Conservation (phyloP, 2,797 vertebrate species). For the Phaenicophaeus curvirostris region DNA sequence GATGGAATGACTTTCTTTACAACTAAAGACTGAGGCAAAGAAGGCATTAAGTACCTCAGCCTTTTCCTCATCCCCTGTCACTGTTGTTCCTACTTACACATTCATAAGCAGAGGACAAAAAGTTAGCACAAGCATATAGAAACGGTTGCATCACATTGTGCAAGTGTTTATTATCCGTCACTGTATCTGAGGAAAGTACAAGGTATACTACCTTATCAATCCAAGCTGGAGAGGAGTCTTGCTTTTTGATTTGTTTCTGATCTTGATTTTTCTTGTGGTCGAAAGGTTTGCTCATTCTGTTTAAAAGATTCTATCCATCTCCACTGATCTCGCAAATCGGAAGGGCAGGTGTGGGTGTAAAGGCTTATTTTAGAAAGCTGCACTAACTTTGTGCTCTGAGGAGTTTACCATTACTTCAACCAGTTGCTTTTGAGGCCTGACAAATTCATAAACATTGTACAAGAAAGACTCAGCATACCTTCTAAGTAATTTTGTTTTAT, state of each 20-base stretch:
- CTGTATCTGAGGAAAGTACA: neutral
- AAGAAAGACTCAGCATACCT: neutral
- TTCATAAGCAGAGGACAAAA: neutral
- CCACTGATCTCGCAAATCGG: neutral
- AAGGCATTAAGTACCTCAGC: too few species aligned
- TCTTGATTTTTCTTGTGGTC: neutral
- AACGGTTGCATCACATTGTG: neutral
- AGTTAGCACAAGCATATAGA: neutral
- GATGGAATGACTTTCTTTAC: too few species aligned
- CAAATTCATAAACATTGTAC: neutral
- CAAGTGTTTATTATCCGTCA: neutral
- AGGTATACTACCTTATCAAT: neutral
- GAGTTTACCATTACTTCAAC: neutral
- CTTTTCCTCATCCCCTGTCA: too few species aligned
- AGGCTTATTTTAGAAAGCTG: neutral
- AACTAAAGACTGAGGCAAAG: too few species aligned
- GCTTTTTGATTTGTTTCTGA: neutral
- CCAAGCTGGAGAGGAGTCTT: neutral
- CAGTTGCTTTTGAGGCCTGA: neutral
- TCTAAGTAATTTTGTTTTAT: constrained; percentile 7
- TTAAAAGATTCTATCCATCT: neutral
- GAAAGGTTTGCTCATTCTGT: neutral
- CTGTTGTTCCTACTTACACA: too few species aligned
- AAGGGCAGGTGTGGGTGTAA: neutral
- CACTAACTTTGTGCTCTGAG: neutral